Base-by-base conservation (phyloP, 2,888 invertebrate genomes). In the Ophioninae sp. region DNA sequence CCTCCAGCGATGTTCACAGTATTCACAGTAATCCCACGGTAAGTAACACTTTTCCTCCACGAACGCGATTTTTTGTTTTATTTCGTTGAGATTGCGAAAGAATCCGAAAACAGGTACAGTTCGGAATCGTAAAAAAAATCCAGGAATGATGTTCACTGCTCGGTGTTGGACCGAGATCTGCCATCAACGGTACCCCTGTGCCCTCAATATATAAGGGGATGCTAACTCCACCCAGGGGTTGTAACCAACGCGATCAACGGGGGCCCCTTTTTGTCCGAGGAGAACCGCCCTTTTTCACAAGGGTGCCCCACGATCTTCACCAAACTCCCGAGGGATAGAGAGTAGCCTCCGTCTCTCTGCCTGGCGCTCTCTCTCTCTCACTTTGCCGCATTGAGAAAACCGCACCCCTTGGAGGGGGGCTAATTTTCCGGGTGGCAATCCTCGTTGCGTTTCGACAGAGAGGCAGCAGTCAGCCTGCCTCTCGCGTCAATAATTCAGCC, bases 211-310 rank as follows among this genome's bases (percentile, higher is more conserved):
- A 91, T 79, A 74, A 79, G 84, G 85, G 87, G 87, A 85, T 87
- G 85, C 73, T 87, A 90, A 91, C 92, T 92, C 92, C 92, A 91
- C 92, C 92, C 91, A 90, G 90, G 91, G 92, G 92, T 90, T 91
- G 92, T 90, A 30, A 61, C 79, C 17, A 51, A 72, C 20, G 89
- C 74, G 61, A 87, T 86, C 82, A 64, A 85, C 81, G 85, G 84
- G 89, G 89, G 89, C 87, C 86, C 88, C 88, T 87, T 81, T 90
- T 90, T 88, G 83, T 88, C 72, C 81, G 41, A 59, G 65, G 89
- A 89, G 90, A 90, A 90, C 91, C 92, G 91, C 91, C 92, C 91
- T 90, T 88, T 82, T 80, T 59, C 68, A 44, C n/a, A 37, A 85
- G 88, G 84, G 87, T 87, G 87, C 87, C 89, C 87, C 82, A 82